phyloP scores from a whole-genome alignment of 2,113 vertebrate species.

The Rhagologus leucostigma region DNA sequence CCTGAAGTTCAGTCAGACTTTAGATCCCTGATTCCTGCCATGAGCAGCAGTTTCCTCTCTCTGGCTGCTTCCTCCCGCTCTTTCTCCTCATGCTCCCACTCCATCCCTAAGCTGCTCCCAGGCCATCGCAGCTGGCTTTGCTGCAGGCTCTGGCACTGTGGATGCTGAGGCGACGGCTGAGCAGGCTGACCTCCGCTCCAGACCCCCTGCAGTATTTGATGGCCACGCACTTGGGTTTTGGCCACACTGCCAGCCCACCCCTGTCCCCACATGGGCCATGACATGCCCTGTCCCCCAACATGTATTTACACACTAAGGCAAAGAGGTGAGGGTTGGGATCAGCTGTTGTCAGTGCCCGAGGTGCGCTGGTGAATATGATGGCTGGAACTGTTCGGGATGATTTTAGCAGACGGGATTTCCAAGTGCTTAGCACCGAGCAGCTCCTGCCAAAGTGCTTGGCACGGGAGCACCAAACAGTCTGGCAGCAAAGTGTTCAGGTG shows the following conservation, averaged over 20 bases:
- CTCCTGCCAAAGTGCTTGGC: not conserved
- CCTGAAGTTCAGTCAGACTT: not conserved
- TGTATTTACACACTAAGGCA: not conserved
- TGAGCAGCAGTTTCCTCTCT: not conserved
- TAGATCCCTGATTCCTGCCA: not conserved
- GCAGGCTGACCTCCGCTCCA: not conserved
- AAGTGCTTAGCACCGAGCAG: not conserved
- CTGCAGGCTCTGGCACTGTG: not conserved
- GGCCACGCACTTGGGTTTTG: not conserved
- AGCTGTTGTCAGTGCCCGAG: not conserved
- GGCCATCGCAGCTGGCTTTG: not conserved
- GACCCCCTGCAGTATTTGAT: not conserved
- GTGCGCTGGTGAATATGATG: not conserved
- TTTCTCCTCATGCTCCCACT: not conserved
- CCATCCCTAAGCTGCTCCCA: not conserved
- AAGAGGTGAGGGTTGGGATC: not conserved
- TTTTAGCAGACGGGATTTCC: not conserved
- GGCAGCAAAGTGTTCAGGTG: not conserved
- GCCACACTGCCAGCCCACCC: not conserved
- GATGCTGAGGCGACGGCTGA: not conserved
- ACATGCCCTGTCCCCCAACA: not conserved
- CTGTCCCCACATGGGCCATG: accelerated
- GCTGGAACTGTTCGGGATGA: not conserved
- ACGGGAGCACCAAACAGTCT: not conserved
- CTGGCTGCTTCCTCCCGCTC: not conserved